Evolutionary conservation across 2,113 vertebrate genomes (phyloP).

Genomic region (Equus quagga): DNA sequence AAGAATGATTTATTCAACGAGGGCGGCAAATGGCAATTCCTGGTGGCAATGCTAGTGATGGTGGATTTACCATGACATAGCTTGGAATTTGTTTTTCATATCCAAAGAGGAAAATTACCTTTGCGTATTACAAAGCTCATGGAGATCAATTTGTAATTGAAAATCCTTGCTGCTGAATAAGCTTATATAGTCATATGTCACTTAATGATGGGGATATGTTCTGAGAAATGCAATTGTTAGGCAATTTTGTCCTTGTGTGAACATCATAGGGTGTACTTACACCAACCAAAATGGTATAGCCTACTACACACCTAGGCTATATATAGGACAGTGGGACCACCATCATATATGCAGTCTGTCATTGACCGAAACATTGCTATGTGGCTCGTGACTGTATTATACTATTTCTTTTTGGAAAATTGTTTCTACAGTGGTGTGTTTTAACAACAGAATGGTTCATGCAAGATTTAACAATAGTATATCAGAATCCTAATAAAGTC

Average conservation of each 20-base stretch:
- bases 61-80: not conserved
- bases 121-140: not conserved
- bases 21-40: not conserved
- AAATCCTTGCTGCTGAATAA: not conserved
- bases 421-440: conserved; percentile 32
- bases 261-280: too few relatives aligned
- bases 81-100: conserved; percentile 47
- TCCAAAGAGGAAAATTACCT: conserved; percentile 1
- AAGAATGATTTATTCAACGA: conserved; percentile 27
- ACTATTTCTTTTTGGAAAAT: not conserved
- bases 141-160: conserved; percentile 20
- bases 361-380: too few relatives aligned
- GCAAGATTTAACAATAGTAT: not conserved
- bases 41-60: not conserved
- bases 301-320: too few relatives aligned
- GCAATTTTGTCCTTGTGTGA: too few relatives aligned
- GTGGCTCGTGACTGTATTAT: not conserved
- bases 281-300: too few relatives aligned
- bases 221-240: too few relatives aligned
- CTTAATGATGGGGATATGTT: too few relatives aligned
- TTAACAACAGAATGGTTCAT: not conserved
- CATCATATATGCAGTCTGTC: too few relatives aligned
- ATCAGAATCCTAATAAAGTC: not conserved
- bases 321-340: too few relatives aligned
- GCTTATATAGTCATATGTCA: not conserved